Evolutionary conservation across 2,113 vertebrate genomes (phyloP).

Genomic region (Brachyistius frenatus): DNA sequence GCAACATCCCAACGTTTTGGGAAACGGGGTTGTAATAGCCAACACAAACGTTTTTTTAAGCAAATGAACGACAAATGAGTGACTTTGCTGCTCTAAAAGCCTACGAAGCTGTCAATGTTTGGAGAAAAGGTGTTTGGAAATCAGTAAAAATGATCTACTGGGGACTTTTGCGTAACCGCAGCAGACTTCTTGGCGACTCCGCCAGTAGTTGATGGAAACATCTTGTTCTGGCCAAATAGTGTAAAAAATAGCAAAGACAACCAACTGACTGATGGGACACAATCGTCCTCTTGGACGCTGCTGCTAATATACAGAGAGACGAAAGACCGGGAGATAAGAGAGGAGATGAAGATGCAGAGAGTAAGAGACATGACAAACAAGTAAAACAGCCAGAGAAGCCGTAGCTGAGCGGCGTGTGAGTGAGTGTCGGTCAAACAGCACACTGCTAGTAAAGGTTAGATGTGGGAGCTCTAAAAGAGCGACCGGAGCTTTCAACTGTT

Average conservation of each 20-base stretch:
- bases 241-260: background rate
- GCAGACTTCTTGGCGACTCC: background rate
- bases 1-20: too few relatives aligned
- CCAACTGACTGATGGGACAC: background rate
- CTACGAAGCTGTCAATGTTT: background rate
- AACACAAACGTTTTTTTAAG: background rate
- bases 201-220: background rate
- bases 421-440: constrained; percentile 41
- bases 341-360: background rate
- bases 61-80: background rate
- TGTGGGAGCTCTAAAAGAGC: background rate
- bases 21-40: too few relatives aligned
- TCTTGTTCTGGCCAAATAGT: constrained; percentile 8
- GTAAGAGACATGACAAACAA: constrained; percentile 14
- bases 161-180: background rate
- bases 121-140: background rate
- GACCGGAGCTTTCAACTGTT: constrained; percentile 12
- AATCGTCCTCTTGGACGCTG: too few relatives aligned
- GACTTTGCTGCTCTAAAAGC: background rate
- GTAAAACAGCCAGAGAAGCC: constrained; percentile 2
- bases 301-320: background rate
- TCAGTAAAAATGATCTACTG: background rate
- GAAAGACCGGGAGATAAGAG: background rate
- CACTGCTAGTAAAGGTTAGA: constrained; percentile 37
- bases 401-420: background rate